These are phyloP conservation scores for Pteropus alecto DNA, from an alignment of 2,113 vertebrate species.

Conservation along the genomic window DNA sequence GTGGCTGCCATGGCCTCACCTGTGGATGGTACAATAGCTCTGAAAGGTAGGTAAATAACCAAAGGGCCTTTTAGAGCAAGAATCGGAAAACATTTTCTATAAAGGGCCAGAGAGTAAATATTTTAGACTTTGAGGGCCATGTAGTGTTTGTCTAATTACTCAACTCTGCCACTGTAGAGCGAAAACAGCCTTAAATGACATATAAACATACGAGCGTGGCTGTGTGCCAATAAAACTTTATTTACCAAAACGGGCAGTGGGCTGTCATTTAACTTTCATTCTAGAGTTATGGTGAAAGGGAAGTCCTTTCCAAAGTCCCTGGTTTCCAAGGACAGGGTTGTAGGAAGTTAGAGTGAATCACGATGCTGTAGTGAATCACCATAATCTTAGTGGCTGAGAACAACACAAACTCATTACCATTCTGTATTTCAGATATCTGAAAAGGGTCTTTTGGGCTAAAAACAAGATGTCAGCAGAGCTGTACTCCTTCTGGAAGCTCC, in stretches of 20 bases:
- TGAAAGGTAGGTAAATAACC: neutral
- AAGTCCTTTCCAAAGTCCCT: neutral
- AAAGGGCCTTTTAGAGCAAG: neutral
- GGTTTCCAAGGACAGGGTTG: neutral
- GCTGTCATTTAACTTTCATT: neutral
- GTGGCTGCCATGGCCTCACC: neutral
- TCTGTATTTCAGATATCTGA: neutral
- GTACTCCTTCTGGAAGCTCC: neutral
- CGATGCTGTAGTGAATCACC: too few relatives aligned
- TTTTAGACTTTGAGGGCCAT: neutral
- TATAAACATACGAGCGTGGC: neutral
- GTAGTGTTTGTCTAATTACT: neutral
- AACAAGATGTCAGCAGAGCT: neutral
- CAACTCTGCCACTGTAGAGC: neutral
- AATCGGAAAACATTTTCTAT: neutral
- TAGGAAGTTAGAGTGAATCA: neutral
- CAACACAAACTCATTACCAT: too few relatives aligned
- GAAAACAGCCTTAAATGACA: neutral
- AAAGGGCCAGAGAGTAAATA: neutral
- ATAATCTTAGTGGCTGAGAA: neutral
- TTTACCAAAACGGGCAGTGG: neutral
- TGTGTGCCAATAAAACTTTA: neutral
- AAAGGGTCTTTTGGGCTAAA: neutral
- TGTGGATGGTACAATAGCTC: neutral
- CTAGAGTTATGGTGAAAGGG: neutral